phyloP scores from a whole-genome alignment of 2,113 vertebrate genomes.

The Macrotis lagotis region DNA sequence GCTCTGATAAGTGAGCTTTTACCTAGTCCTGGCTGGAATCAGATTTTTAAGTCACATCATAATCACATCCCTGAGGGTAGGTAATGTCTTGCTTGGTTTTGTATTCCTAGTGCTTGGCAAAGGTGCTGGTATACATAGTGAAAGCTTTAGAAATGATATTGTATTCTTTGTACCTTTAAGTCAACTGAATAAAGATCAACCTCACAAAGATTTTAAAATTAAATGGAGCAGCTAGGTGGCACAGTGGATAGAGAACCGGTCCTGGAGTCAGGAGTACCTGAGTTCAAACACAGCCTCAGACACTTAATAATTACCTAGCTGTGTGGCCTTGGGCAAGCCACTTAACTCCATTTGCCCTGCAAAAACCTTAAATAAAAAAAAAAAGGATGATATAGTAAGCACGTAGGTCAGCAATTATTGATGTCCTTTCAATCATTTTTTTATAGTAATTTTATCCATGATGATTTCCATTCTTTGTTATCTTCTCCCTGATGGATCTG shows the following conservation, averaged over 20 bases:
- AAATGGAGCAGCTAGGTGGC: too few relatives aligned
- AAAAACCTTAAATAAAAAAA: too few relatives aligned
- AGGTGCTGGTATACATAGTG: neutral
- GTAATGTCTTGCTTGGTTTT: neutral
- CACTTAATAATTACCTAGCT: too few relatives aligned
- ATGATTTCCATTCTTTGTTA: neutral
- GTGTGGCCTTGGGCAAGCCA: too few relatives aligned
- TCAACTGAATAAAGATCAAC: neutral
- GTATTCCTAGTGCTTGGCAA: neutral
- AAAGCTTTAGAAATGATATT: neutral
- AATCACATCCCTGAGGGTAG: neutral
- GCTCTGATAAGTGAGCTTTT: neutral
- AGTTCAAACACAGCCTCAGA: too few relatives aligned
- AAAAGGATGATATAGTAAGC: neutral
- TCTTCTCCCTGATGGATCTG: neutral
- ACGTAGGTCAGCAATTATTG: neutral
- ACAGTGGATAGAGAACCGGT: too few relatives aligned
- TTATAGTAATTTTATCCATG: neutral
- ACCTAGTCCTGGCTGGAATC: neutral
- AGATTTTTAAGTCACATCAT: neutral
- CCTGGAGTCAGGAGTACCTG: too few relatives aligned
- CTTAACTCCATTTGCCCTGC: too few relatives aligned
- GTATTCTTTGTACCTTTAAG: neutral
- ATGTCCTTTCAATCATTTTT: neutral
- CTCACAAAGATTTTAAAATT: neutral